Percentiles rank a stretch among this genome's conserved stretches.
phyloP scores from a whole-genome alignment of 2,888 invertebrate genomes.

The Morpho deidamia region DNA sequence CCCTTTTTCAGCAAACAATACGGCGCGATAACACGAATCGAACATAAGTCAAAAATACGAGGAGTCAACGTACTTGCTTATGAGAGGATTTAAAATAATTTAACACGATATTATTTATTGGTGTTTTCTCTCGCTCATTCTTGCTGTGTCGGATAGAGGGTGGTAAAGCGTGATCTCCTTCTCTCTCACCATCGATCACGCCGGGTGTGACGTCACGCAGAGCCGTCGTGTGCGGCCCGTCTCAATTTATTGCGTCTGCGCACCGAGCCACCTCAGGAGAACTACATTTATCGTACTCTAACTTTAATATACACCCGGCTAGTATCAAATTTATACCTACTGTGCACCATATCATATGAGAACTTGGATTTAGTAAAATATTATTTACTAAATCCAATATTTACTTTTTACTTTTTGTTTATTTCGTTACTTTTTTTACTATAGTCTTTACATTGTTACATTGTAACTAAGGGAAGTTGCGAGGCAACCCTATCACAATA shows the following conservation, averaged over 20 bases:
- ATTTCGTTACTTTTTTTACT: too few relatives aligned
- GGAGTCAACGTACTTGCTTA: slow-evolving; percentile 72
- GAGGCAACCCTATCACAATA: too few relatives aligned
- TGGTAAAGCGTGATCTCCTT: slow-evolving; percentile 48
- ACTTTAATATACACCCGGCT: slow-evolving; percentile 14
- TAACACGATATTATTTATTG: slow-evolving; percentile 68
- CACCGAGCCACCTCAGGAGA: slow-evolving; percentile 54
- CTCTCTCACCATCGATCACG: slow-evolving; percentile 69
- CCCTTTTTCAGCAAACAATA: slow-evolving; percentile 43
- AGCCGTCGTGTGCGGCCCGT: slow-evolving; percentile 76
- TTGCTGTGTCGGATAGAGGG: slow-evolving; percentile 32
- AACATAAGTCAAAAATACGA: slow-evolving; percentile 67
- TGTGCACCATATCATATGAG: neutral
- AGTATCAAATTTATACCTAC: slow-evolving; percentile 3
- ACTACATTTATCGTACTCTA: slow-evolving; percentile 26
- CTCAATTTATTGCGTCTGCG: slow-evolving; percentile 74
- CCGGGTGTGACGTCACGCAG: slow-evolving; percentile 76
- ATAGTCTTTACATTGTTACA: too few relatives aligned
- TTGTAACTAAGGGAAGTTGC: too few relatives aligned
- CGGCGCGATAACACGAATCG: slow-evolving; percentile 45
- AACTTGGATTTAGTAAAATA: too few relatives aligned
- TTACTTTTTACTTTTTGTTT: too few relatives aligned
- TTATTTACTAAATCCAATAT: too few relatives aligned
- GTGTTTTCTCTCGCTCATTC: slow-evolving; percentile 47
- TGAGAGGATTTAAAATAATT: slow-evolving; percentile 72